A percentile compares a stretch with the other conserved stretches of the same genome.
These are phyloP conservation scores for Nemotelus nigrinus DNA, from an alignment of 2,888 invertebrate species.

Conservation along the genomic window DNA sequence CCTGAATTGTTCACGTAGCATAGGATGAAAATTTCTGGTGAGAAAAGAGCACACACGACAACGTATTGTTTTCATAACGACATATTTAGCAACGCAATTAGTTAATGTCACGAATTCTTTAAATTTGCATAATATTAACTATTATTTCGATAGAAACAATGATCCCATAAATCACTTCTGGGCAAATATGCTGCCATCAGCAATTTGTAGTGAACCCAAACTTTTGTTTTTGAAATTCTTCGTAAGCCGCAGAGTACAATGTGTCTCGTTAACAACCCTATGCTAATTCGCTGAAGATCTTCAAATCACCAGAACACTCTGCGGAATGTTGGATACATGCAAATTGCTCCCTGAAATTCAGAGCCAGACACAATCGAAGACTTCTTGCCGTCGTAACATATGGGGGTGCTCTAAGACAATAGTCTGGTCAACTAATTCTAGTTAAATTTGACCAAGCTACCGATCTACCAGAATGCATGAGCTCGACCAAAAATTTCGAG, in stretches of 20 bases:
- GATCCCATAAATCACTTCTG: constrained; percentile 25
- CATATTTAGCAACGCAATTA: background rate
- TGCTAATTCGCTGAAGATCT: constrained; percentile 11
- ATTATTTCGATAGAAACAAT: constrained; percentile 6
- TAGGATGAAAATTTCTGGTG: too few species aligned
- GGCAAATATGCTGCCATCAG: constrained; percentile 17
- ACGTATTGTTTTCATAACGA: background rate
- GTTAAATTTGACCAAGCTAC: background rate
- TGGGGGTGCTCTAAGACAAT: background rate
- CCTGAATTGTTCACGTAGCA: too few species aligned
- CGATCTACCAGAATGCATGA: too few species aligned
- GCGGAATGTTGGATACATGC: constrained; percentile 8
- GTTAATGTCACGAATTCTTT: background rate
- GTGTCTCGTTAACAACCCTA: constrained; percentile 11
- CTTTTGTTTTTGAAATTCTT: constrained; percentile 5
- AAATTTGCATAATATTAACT: background rate
- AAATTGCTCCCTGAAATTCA: background rate
- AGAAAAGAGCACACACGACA: too few species aligned
- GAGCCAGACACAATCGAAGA: background rate
- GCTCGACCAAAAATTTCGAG: background rate
- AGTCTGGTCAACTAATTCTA: constrained; percentile 6
- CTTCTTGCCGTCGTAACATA: background rate
- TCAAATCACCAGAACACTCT: background rate
- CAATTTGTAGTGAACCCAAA: background rate
- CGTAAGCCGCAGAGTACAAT: background rate